phyloP scores from a whole-genome alignment of 2,888 invertebrate species.

The Rhaphigaster nebulosa region DNA sequence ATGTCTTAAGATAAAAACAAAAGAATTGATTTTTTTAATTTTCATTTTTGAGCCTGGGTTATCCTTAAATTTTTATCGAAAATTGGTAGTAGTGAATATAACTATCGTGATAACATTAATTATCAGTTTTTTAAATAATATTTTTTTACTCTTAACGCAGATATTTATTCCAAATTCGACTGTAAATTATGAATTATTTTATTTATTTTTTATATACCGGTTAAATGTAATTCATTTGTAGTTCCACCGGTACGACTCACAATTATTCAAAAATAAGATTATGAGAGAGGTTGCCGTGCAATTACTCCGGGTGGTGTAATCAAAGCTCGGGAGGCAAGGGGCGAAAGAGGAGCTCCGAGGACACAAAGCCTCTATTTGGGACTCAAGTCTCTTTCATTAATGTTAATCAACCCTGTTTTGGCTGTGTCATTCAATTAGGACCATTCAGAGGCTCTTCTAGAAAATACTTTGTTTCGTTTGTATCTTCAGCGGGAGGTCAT shows the following conservation, averaged over 20 bases:
- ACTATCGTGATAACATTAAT: no score
- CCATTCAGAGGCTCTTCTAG: slow-evolving; percentile 15
- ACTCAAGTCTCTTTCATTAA: slow-evolving; percentile 44
- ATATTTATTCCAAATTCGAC: no score
- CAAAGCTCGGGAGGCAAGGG: neutral
- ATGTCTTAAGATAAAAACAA: no score
- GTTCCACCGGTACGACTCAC: neutral
- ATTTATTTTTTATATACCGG: no score
- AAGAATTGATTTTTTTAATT: no score
- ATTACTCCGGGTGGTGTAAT: slow-evolving; percentile 11
- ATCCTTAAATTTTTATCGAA: no score
- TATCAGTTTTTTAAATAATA: no score
- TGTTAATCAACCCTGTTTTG: slow-evolving; percentile 43
- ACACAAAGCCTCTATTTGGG: slow-evolving; percentile 44
- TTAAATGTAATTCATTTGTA: neutral
- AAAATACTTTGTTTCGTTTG: slow-evolving; percentile 34
- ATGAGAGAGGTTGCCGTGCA: neutral
- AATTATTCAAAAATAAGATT: slow-evolving; percentile 31
- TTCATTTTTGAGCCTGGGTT: no score
- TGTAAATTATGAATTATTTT: no score
- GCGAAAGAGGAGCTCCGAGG: slow-evolving; percentile 18
- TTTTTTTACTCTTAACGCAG: no score
- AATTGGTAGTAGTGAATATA: no score
- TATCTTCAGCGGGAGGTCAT: neutral
- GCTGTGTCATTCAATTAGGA: slow-evolving; percentile 42